Evolutionary conservation across 1,140 invertebrate species (phyloP).

Genomic region (Contarinia nasturtii): DNA sequence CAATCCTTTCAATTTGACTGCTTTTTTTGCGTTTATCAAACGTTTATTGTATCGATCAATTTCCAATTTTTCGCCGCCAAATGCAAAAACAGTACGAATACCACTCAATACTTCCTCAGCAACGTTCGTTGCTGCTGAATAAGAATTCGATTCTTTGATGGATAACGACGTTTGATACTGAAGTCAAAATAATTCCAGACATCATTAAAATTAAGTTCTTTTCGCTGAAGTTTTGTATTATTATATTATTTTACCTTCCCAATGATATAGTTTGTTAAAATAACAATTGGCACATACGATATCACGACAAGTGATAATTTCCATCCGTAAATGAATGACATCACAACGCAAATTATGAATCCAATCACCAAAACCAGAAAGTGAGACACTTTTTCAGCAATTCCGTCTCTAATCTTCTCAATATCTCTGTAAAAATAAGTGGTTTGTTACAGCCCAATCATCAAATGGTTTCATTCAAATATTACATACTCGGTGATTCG

Average conservation of each 20-base stretch:
- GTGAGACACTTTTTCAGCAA: conserved; percentile 71
- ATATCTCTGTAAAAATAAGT: conserved; percentile 47
- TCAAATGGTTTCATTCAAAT: no score
- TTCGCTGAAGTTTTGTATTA: neutral
- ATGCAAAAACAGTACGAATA: conserved; percentile 59
- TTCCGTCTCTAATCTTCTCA: conserved; percentile 67
- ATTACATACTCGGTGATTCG: conserved; percentile 37
- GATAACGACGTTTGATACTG: conserved; percentile 54
- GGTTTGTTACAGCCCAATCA: no score
- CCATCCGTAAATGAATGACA: conserved; percentile 62
- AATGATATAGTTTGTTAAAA: conserved; percentile 42
- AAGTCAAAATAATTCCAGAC: conserved; percentile 24
- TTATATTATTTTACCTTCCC: conserved; percentile 35
- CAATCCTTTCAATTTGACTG: conserved; percentile 48
- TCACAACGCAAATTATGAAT: conserved; percentile 41
- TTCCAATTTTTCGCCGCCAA: conserved; percentile 67
- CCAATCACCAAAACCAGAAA: conserved; percentile 47
- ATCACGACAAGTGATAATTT: conserved; percentile 62
- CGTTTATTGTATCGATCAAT: conserved; percentile 41
- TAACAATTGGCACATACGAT: conserved; percentile 58
- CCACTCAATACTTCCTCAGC: conserved; percentile 59
- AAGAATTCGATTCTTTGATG: conserved; percentile 43
- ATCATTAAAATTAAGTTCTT: neutral
- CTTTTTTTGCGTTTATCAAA: conserved; percentile 32
- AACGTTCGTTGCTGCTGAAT: conserved; percentile 51